Evolutionary conservation across 2,888 invertebrate genomes (phyloP), one percentile per base, ranked within the genome.

Genomic region (Hololepta plana): DNA sequence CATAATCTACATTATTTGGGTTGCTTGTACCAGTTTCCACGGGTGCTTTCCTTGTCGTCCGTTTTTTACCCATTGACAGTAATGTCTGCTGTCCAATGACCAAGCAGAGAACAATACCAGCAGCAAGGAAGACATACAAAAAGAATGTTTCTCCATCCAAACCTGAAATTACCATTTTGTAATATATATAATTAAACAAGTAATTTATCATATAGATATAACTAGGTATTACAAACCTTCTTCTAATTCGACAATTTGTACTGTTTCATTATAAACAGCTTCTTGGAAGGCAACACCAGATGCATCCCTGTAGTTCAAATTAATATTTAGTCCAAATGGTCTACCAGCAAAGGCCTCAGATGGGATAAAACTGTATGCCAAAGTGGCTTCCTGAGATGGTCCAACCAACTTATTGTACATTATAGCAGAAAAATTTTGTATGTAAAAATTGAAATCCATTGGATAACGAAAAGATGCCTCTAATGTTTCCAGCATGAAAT

Each of bases 401-500:
- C 84, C 79, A 1, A 99, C 87, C 39, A 80, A 67, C 40, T 79
- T 73, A 47, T 85, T 80, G 57, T 82, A 91, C 2, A 74, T 70
- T 43, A 88, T 66, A 0, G 85, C 79, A 0, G 95, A 88, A 60
- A 96, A 98, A 60, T 98, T 99, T 59, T 96, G 95, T 39, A 99
- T 91, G 59, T 84, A 85, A 59, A 88, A 98, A 39, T 79, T 88
- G 60, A 88, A 98, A 58, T 98, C 96, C 80, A 93, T 85, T 5
- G 96, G 95, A 51, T 96, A 98, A 41, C 95, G 77, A 72, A 99
- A 95, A 0, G 96, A 95, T 0, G 95, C 93, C 45, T 96, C 96
- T 48, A 96, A 67, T 4, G 80, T 75, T 49, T 98, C 93, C 12
- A 99, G 70, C 12, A 80, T 56, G 47, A 95, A 93, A 40, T 93